phyloP scores from a whole-genome alignment of 1,140 invertebrate genomes.

The Apis dorsata region DNA sequence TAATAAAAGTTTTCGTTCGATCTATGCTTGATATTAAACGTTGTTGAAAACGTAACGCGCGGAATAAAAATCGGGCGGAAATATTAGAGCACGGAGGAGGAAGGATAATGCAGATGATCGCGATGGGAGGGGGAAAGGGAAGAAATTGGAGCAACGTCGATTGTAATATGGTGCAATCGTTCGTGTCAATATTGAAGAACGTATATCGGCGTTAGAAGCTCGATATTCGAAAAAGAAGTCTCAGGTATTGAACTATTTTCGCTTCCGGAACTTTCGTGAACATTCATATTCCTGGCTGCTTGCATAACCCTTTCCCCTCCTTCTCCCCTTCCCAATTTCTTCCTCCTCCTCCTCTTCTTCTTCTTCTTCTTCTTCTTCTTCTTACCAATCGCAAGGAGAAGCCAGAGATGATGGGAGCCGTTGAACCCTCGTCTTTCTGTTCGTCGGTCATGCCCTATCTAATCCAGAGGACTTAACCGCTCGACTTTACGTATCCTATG shows the following conservation, averaged over 20 bases:
- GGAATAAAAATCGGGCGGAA: neutral
- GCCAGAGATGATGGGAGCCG: neutral
- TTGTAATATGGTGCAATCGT: conserved; percentile 28
- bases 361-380: neutral
- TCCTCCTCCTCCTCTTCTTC: too few relatives aligned
- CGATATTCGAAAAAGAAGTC: conserved; percentile 15
- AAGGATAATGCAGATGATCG: neutral
- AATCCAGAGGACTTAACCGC: conserved; percentile 68
- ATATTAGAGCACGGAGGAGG: neutral
- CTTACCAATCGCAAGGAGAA: neutral
- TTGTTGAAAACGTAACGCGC: neutral
- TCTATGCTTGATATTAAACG: neutral
- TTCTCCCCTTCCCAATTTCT: neutral
- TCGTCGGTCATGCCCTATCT: conserved; percentile 61
- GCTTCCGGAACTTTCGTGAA: neutral
- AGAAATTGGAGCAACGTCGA: conserved; percentile 26
- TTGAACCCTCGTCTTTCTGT: conserved; percentile 51
- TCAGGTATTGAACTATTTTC: conserved; percentile 11
- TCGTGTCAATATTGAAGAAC: conserved; percentile 35
- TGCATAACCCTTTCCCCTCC: neutral
- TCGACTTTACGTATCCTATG: conserved; percentile 63
- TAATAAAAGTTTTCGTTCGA: too few relatives aligned
- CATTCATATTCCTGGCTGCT: conserved; percentile 13
- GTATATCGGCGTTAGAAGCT: conserved; percentile 27
- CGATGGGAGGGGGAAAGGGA: neutral